Conservation (phyloP, 1,140 invertebrate genomes). For the Coelopa frigida region DNA sequence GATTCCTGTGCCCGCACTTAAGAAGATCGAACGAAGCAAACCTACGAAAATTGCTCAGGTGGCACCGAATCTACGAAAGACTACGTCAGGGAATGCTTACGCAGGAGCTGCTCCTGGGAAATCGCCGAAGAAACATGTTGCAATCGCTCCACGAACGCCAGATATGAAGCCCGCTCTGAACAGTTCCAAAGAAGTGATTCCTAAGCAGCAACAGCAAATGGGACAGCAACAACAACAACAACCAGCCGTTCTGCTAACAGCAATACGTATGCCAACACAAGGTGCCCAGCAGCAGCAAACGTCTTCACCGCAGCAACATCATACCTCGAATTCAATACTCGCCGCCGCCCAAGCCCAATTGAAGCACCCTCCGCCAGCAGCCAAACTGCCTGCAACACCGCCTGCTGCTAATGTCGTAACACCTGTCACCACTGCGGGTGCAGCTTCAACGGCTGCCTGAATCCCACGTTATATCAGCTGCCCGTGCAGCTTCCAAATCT, state of each 20-base stretch:
- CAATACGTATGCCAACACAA: constrained; percentile 48
- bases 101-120: constrained; percentile 22
- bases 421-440: constrained; percentile 1
- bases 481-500: constrained; percentile 41
- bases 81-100: constrained; percentile 15
- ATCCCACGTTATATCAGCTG: constrained; percentile 34
- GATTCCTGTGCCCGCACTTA: constrained; percentile 24
- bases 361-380: constrained; percentile 3
- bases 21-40: constrained; percentile 41
- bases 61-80: constrained; percentile 41
- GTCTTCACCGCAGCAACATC: constrained; percentile 12
- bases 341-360: too few relatives aligned
- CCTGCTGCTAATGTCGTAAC: not conserved
- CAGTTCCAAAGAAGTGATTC: too few relatives aligned
- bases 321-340: too few relatives aligned
- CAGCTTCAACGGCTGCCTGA: not conserved
- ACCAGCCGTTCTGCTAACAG: constrained; percentile 48
- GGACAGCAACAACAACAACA: constrained; percentile 21
- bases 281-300: constrained; percentile 14
- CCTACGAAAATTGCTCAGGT: constrained; percentile 43
- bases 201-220: constrained; percentile 36
- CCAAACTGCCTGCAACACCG: constrained; percentile 8
- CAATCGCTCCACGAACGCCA: constrained; percentile 39
- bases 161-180: too few relatives aligned
- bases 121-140: constrained; percentile 43